These are phyloP conservation scores for Myotis yumanensis DNA, from an alignment of 2,113 vertebrate genomes.

Conservation along the genomic window DNA sequence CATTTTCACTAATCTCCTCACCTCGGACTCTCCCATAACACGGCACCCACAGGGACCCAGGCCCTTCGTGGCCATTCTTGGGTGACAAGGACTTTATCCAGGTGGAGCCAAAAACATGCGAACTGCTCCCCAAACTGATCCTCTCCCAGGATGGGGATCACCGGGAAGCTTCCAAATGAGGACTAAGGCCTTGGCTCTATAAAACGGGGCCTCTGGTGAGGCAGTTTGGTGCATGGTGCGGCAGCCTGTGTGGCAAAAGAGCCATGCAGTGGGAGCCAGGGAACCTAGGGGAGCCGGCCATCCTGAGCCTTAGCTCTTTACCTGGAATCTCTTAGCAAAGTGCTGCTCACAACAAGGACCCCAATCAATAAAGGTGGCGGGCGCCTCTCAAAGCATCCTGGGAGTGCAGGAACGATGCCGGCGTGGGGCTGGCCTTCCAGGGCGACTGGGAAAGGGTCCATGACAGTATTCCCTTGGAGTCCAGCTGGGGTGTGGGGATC, in stretches of 20 bases:
- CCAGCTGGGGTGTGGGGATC: no score
- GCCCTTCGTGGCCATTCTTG: background rate
- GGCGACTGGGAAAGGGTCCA: accelerated
- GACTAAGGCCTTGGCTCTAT: background rate
- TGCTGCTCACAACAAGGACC: background rate
- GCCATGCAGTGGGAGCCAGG: background rate
- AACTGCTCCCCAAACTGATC: background rate
- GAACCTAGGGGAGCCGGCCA: background rate
- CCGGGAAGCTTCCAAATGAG: background rate
- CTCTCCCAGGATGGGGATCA: background rate
- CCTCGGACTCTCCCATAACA: background rate
- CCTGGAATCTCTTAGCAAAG: background rate
- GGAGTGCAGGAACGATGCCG: accelerated
- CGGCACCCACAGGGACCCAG: background rate
- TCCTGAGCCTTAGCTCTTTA: background rate
- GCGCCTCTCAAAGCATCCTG: accelerated
- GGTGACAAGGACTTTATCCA: background rate
- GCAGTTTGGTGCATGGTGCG: background rate
- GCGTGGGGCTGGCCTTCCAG: background rate
- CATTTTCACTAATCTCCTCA: background rate
- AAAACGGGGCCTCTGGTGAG: background rate
- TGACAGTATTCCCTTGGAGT: background rate
- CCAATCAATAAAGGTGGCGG: background rate
- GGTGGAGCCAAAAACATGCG: background rate
- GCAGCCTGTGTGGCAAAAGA: background rate